These are phyloP conservation scores for Schlechtendalia chinensis DNA, from an alignment of 1,140 invertebrate genomes.

Conservation along the genomic window DNA sequence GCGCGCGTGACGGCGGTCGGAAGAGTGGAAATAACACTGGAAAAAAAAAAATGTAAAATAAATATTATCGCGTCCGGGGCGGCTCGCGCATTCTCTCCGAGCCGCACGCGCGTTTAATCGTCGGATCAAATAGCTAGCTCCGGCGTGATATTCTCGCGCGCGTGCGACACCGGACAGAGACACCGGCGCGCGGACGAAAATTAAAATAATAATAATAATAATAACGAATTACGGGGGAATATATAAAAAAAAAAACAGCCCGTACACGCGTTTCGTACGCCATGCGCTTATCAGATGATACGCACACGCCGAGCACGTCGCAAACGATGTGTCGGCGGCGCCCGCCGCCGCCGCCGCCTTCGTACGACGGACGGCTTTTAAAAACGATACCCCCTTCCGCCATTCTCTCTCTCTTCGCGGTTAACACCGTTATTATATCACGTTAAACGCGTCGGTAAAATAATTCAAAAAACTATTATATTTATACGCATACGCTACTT, in stretches of 20 bases:
- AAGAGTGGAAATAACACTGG: not conserved
- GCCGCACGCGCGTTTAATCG: no score
- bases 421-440: not conserved
- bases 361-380: not conserved
- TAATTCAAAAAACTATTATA: not conserved
- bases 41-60: not conserved
- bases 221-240: no score
- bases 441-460: not conserved
- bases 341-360: not conserved
- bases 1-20: not conserved
- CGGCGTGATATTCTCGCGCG: no score
- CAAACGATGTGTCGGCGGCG: not conserved
- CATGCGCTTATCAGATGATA: not conserved
- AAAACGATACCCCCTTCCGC: no score
- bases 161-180: not conserved
- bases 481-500: not conserved
- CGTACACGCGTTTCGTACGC: no score
- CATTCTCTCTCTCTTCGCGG: not conserved
- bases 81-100: constrained; percentile 7
- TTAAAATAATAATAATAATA: no score
- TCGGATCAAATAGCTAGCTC: constrained; percentile 9
- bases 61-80: constrained; percentile 15
- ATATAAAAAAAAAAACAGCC: no score
- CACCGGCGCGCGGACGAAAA: not conserved
- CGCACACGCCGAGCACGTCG: not conserved